Evolutionary conservation across 2,113 vertebrate genomes (phyloP), one percentile per base, ranked within the genome.

Genomic region (Vicugna pacos): DNA sequence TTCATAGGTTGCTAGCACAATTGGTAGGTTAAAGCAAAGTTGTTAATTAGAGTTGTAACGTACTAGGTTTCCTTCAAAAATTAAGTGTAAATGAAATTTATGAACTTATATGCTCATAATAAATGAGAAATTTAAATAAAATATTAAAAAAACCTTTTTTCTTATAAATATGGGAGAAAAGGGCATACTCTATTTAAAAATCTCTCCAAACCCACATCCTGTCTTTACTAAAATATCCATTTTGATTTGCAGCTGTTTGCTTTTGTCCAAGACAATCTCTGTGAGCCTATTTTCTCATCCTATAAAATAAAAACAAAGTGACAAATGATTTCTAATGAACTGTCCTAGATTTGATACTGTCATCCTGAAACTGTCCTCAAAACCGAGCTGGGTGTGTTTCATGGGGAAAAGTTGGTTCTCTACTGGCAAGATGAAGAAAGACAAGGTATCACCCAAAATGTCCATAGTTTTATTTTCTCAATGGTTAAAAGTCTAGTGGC

Each of bases 381-480:
- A 89, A 62, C 9, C 6, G 1, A 86, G 32, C 50, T 79, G 3
- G 79, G 1, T 28, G 17, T 80, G 28, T 38, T 72, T 64, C 48
- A 26, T 67, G 54, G 30, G 13, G 22, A 77, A 64, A 50, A 54
- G 17, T 3, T 83, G 14, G 10, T 19, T 91, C 65, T 67, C 19
- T 64, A 3, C 1, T 88, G 50, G 6, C 17, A 76, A 50, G 32
- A 10, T 84, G 46, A 89, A 76, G 14, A 91, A 85, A 84, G 50
- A 50, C 17, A 86, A 35, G 24, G 2, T 30, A 56, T 69, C 32
- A 73, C 1, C 56, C 48, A 73, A 91, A 88, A 91, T 46, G 5
- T 50, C 30, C 28, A 92, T 62, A 56, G 56, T 62, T 94, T 97
- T 89, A 60, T 16, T 19, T 96, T 96, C 75, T 96, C 58, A 24